Conservation (phyloP, 2,797 vertebrate species). For the Pteropus rufus region DNA sequence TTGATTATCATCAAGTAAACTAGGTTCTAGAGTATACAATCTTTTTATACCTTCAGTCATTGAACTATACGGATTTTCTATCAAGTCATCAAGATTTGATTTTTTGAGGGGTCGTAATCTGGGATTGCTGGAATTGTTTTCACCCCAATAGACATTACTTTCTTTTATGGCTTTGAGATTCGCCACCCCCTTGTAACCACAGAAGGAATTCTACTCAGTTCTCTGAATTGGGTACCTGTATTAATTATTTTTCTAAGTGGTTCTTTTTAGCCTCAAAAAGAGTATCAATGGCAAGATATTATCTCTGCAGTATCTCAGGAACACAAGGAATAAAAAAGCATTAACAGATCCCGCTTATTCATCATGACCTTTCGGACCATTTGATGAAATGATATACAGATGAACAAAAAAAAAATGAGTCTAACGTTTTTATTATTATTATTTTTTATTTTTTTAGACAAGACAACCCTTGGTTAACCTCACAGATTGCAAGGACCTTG, state of each 20-base stretch:
- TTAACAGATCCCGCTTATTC: not conserved
- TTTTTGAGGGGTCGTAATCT: not conserved
- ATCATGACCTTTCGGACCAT: not conserved
- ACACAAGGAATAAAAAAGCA: not conserved
- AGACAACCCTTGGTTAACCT: too few relatives aligned
- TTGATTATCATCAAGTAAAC: not conserved
- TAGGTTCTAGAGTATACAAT: not conserved
- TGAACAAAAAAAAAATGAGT: not conserved
- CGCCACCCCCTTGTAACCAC: not conserved
- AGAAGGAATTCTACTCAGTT: not conserved
- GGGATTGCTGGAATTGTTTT: not conserved
- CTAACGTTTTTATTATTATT: not conserved
- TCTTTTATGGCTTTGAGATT: not conserved
- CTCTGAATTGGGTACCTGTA: not conserved
- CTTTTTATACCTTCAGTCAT: not conserved
- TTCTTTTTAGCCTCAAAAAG: not conserved
- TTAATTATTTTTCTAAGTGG: conserved; percentile 40
- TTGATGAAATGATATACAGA: not conserved
- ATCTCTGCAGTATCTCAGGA: not conserved
- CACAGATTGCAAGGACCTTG: too few relatives aligned
- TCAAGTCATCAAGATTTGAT: not conserved
- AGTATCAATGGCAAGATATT: not conserved
- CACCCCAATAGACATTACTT: not conserved
- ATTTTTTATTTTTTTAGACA: too few relatives aligned
- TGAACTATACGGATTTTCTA: not conserved